Base-by-base conservation (phyloP, 2,888 invertebrate species). In the Xiphydria camelus region DNA sequence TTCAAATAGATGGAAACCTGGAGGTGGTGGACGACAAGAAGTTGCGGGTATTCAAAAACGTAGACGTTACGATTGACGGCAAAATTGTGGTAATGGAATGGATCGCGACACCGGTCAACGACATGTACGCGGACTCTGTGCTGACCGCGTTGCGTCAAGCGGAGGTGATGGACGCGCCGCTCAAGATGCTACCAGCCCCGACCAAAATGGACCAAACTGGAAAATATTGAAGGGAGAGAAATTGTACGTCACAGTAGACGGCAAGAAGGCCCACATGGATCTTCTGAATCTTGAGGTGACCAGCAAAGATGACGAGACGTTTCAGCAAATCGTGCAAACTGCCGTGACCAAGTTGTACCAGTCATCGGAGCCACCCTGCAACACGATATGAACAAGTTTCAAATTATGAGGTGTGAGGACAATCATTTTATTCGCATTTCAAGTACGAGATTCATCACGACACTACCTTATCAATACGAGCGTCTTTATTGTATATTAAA, bases 91-190 rank as follows among this genome's bases (percentile, higher is more conserved):
- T 90, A 0, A 81, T 98, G 46, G 95, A 96, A 83, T 99, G 98
- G 98, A 81, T 87, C 32, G 94, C 96, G 4, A 91, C 89, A 68
- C 96, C 98, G 1, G 89, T 96, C 33, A 89, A 94, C 68, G 98
- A 99, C 77, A 97, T 98, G 94, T 98, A 89, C 77, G 97, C 98
- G 19, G 98, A 99, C 79, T 91, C 97, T 19, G 88, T 95, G 19
- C 81, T 96, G 41, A 90, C 92, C 0, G 93, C 89, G 31, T 81
- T 96, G 25, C 80, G 98, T 61, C 88, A 91, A 73, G 92, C 93
- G 0, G 89, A 90, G 68, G 75, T 83, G 57, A 78, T 86, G 36
- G 85, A 85, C 47, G 79, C 80, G 0, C 81, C 82, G 19, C 80
- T 83, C 1, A 85, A 85, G 61, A 81, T 82, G 40, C 74, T 83